Evolutionary conservation across 2,797 vertebrate genomes (phyloP), one percentile per base, ranked within the genome.

Genomic region (Prunella strophiata): DNA sequence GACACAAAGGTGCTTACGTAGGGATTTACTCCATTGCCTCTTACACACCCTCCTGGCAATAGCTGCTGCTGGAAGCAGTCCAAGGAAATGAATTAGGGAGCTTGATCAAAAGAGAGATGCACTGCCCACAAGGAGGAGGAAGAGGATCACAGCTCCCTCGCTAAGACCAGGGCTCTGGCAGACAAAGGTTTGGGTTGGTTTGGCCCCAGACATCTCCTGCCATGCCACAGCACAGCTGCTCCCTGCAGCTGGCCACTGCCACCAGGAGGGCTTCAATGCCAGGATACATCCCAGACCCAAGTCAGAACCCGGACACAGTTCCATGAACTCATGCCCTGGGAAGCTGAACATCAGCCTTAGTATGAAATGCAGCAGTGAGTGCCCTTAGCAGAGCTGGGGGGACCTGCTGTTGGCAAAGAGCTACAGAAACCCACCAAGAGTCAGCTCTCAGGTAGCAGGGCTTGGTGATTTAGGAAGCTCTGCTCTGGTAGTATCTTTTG

Each of bases 261-360:
- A 13, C n/a, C 1, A 1, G 40, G 7, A 45, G 12, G 32, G 8
- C 51, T 77, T 87, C 42, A 30, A 0, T 9, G 7, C 10, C 75
- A 42, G 43, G n/a, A 73, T 25, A 59, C 40, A 32, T 27, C 38
- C 61, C 67, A 54, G 30, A 13, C 8, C 27, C 47, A 7, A 50
- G 23, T 26, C 45, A 89, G 72, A 85, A 63, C 40, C 18, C 7
- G 1, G 54, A 67, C 61, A 55, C 45, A 63, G 61, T 48, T 88
- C 65, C 48, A 17, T 3, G 4, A 19, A 32, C 57, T n/a, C 0
- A 0, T 6, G 15, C 4, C 26, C 45, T 2, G 2, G 1, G 3
- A 59, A 92, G 30, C 45, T 26, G 36, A 76, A 42, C 45, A 29
- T 23, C 51, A 87, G 42, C 40, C 19, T 5, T 0, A 34, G 40